Conservation (phyloP, 2,113 vertebrate species). For the Mohoua ochrocephala region DNA sequence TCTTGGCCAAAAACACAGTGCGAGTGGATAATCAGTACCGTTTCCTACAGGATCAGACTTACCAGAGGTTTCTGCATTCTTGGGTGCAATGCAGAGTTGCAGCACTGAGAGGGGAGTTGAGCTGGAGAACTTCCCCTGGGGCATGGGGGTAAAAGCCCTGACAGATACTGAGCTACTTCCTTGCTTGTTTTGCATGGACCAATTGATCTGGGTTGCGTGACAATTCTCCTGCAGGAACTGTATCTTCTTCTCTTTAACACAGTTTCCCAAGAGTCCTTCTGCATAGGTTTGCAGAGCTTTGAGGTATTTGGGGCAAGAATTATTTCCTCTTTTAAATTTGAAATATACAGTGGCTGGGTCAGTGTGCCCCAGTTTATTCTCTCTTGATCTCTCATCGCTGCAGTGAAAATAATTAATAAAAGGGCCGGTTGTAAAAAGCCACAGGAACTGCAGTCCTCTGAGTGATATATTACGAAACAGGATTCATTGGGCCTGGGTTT, state of each 20-base stretch:
- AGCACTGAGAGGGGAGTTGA: neutral
- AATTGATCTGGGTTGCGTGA: neutral
- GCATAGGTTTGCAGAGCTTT: neutral
- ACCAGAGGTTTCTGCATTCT: neutral
- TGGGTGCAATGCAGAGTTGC: neutral
- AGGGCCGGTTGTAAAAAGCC: neutral
- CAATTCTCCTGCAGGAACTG: neutral
- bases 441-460: neutral
- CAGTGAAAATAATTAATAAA: neutral
- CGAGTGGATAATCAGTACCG: neutral
- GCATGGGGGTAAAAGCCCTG: neutral
- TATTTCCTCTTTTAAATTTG: neutral
- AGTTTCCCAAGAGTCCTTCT: neutral
- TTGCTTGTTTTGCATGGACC: neutral
- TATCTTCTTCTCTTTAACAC: neutral
- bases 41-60: neutral
- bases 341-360: neutral
- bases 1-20: neutral
- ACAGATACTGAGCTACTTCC: neutral
- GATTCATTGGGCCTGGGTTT: neutral
- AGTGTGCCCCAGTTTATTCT: neutral
- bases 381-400: neutral
- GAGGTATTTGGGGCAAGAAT: neutral
- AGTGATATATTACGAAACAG: neutral
- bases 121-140: neutral